A percentile compares a stretch with the other conserved stretches of the same genome.
Evolutionary conservation across 2,113 vertebrate species (phyloP).

Genomic region (Oryzias celebensis): DNA sequence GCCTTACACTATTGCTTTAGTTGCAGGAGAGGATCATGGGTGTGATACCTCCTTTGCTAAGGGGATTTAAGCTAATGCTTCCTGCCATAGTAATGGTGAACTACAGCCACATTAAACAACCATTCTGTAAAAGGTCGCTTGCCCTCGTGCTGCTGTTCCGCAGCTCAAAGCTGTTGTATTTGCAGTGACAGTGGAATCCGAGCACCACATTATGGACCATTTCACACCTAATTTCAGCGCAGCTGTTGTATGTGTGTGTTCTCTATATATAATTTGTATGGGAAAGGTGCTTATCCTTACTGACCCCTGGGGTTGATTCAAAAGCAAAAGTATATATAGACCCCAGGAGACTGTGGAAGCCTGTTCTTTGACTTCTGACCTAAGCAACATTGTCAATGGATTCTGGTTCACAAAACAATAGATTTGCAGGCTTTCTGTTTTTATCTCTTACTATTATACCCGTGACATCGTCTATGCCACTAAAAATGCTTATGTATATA

Average conservation of each 20-base stretch:
- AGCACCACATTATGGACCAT: not conserved
- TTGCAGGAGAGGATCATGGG: constrained; percentile 55
- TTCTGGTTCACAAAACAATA: constrained; percentile 44
- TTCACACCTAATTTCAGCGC: constrained; percentile 15
- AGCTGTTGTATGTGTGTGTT: constrained; percentile 6
- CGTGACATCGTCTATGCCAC: constrained; percentile 21
- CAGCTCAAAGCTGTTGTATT: constrained; percentile 9
- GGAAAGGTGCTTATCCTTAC: constrained; percentile 8
- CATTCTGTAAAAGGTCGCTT: constrained; percentile 18
- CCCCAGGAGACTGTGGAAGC: constrained; percentile 1
- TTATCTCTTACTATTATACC: constrained; percentile 24
- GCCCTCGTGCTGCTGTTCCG: constrained; percentile 21
- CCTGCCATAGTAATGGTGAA: constrained; percentile 44
- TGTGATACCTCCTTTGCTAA: constrained; percentile 49
- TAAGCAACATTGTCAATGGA: constrained; percentile 39
- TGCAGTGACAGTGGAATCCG: constrained; percentile 15
- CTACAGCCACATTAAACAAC: constrained; percentile 49
- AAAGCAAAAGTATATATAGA: constrained; percentile 28
- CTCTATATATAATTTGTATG: constrained; percentile 21
- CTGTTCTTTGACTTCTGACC: constrained; percentile 30
- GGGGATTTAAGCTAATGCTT: constrained; percentile 58
- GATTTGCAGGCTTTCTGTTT: constrained; percentile 36
- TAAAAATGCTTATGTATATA: constrained; percentile 43
- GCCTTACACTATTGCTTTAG: constrained; percentile 54
- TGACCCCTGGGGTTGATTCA: constrained; percentile 27